phyloP scores from a whole-genome alignment of 2,797 vertebrate species.

The Prunella strophiata region DNA sequence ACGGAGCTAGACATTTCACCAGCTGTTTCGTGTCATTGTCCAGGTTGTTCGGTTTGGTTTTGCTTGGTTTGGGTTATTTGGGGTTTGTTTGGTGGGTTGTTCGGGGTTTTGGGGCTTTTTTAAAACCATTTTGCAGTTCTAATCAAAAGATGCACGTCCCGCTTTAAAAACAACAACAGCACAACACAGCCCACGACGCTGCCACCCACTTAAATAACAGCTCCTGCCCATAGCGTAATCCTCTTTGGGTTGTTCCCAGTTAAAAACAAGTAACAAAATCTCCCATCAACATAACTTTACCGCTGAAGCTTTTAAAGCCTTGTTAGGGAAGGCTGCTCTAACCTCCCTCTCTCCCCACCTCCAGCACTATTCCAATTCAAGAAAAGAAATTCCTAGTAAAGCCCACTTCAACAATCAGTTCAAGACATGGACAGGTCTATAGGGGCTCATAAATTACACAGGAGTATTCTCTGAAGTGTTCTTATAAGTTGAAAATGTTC shows the following conservation, averaged over 20 bases:
- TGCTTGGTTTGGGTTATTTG: not conserved
- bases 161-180: constrained; percentile 24
- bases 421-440: constrained; percentile 76
- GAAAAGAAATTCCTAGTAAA: constrained; percentile 77
- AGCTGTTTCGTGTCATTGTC: constrained; percentile 38
- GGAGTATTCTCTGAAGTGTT: constrained; percentile 73
- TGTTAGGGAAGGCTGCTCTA: constrained; percentile 65
- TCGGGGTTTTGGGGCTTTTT: not conserved
- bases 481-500: constrained; percentile 58
- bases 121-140: not conserved
- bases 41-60: not conserved
- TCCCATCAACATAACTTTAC: constrained; percentile 63
- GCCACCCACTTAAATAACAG: constrained; percentile 69
- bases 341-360: constrained; percentile 15
- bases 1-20: constrained; percentile 61
- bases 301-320: constrained; percentile 71
- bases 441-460: constrained; percentile 79
- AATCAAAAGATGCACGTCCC: not conserved
- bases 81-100: not conserved
- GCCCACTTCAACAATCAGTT: constrained; percentile 75
- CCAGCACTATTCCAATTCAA: constrained; percentile 20
- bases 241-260: not conserved
- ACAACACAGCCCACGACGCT: constrained; percentile 14
- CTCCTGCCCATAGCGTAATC: constrained; percentile 30
- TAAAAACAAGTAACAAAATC: constrained; percentile 21